Evolutionary conservation across 2,888 invertebrate species (phyloP).

Genomic region (Dynastes maya): DNA sequence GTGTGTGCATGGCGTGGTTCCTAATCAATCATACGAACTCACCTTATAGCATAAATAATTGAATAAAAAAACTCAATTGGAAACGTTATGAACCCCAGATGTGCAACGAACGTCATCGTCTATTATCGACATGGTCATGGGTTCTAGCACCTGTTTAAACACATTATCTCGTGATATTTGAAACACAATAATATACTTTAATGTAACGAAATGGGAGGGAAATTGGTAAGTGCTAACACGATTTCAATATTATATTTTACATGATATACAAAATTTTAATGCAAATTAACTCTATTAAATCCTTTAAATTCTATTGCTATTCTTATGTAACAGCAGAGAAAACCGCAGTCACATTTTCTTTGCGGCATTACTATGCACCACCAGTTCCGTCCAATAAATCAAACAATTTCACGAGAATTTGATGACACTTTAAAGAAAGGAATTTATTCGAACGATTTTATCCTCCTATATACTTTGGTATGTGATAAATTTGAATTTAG

Average conservation of each 20-base stretch:
- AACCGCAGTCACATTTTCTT: constrained; percentile 30
- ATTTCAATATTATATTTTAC: background rate
- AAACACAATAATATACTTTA: constrained; percentile 44
- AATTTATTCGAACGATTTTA: background rate
- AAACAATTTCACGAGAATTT: constrained; percentile 3
- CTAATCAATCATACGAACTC: constrained; percentile 50
- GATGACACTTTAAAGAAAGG: background rate
- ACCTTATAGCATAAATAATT: constrained; percentile 31
- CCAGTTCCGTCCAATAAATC: background rate
- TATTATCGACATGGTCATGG: constrained; percentile 46
- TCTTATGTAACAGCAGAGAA: constrained; percentile 14
- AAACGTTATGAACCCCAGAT: constrained; percentile 47
- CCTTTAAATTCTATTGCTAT: background rate
- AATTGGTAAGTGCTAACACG: constrained; percentile 46
- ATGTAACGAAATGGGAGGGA: constrained; percentile 50
- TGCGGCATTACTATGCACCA: background rate
- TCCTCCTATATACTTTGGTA: background rate
- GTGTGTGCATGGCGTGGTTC: constrained; percentile 54
- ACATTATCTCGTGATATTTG: constrained; percentile 45
- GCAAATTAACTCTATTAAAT: background rate
- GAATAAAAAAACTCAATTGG: constrained; percentile 18
- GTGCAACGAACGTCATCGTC: constrained; percentile 41
- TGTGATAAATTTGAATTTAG: background rate
- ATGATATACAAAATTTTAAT: background rate
- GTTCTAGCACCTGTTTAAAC: constrained; percentile 50